Evolutionary conservation across 2,888 invertebrate species (phyloP).

Genomic region (Calameuta filiformis): DNA sequence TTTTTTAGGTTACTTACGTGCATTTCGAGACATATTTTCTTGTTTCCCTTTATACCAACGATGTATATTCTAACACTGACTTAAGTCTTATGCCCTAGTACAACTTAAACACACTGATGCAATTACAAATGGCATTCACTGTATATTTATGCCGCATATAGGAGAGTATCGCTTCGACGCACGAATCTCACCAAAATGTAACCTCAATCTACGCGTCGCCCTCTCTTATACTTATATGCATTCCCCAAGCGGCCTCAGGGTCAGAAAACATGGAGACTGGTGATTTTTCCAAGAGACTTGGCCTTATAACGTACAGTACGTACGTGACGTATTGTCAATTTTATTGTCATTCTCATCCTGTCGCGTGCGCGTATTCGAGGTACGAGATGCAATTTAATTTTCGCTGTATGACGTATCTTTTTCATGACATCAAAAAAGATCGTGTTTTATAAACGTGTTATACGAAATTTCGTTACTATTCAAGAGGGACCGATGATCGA

Average conservation of each 20-base stretch:
- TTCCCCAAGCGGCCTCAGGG: slow-evolving; percentile 4
- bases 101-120: neutral
- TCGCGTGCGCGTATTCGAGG: neutral
- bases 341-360: slow-evolving; percentile 18
- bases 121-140: neutral
- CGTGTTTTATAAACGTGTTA: neutral
- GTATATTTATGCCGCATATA: neutral
- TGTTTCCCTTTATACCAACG: neutral
- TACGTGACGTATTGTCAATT: slow-evolving; percentile 20
- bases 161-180: neutral
- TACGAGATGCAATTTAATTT: neutral
- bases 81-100: no score
- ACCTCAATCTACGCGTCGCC: slow-evolving; percentile 9
- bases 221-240: slow-evolving; percentile 15
- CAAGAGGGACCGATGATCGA: neutral
- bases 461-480: neutral
- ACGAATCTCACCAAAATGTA: slow-evolving; percentile 14
- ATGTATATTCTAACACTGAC: neutral
- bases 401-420: neutral
- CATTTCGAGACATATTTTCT: slow-evolving; percentile 29
- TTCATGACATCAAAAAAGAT: neutral
- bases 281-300: neutral
- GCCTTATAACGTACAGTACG: neutral
- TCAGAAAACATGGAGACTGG: slow-evolving; percentile 1
- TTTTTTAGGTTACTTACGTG: slow-evolving; percentile 12